Conservation (phyloP, 2,113 vertebrate species). For the Trochalopteron elliotii region DNA sequence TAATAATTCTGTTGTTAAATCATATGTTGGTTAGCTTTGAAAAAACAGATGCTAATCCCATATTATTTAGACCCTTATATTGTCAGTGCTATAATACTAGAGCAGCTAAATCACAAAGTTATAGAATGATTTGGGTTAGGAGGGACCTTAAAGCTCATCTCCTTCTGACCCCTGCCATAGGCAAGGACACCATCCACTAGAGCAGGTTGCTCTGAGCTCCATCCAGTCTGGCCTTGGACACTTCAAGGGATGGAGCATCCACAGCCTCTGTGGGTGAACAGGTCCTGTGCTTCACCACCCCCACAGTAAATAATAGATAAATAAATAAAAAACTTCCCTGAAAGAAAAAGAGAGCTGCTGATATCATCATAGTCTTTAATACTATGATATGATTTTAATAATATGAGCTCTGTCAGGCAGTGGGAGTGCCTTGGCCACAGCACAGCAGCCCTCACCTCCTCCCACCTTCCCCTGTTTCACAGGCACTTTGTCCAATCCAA, state of each 20-base stretch:
- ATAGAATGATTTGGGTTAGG: neutral
- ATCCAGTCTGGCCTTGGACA: neutral
- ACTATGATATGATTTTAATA: neutral
- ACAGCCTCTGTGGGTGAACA: neutral
- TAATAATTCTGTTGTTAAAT: neutral
- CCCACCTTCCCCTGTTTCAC: neutral
- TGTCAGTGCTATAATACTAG: neutral
- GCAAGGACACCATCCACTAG: neutral
- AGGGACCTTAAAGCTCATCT: neutral
- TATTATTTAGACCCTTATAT: neutral
- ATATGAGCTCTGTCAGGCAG: neutral
- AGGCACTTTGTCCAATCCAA: rapidly evolving
- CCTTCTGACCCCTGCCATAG: neutral
- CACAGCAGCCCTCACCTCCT: neutral
- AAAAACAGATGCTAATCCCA: neutral
- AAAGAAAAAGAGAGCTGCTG: neutral
- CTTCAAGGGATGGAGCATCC: neutral
- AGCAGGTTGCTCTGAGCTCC: neutral
- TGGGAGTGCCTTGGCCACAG: neutral
- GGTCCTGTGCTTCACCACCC: neutral
- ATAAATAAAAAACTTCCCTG: neutral
- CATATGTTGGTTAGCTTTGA: neutral
- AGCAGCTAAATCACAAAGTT: neutral
- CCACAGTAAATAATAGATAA: neutral
- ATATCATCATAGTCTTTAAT: neutral